Conservation (phyloP, 2,113 vertebrate species). For the Ceyx cyanopectus region DNA sequence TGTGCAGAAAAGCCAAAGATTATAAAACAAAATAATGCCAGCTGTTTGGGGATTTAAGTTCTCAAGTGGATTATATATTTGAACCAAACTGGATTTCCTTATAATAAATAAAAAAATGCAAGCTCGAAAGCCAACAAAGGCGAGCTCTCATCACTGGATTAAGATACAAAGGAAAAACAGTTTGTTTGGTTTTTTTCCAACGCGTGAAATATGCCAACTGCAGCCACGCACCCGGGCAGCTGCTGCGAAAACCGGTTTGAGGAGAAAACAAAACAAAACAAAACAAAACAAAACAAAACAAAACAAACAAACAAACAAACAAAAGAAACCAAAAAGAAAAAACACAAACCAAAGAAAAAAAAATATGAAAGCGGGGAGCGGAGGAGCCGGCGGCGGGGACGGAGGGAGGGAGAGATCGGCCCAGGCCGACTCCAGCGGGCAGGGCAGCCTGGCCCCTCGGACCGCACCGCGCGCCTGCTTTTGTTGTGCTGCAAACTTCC, state of each 20-base stretch:
- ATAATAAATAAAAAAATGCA: conserved; percentile 72
- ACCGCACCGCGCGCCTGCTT: not conserved
- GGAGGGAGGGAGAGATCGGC: not conserved
- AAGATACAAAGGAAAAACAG: conserved; percentile 67
- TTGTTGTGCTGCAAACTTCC: not conserved
- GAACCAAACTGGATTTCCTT: conserved; percentile 74
- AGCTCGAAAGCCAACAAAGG: conserved; percentile 57
- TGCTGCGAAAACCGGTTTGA: not conserved
- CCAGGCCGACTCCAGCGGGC: not conserved
- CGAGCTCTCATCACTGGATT: conserved; percentile 53
- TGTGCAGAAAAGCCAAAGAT: conserved; percentile 62
- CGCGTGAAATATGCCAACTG: conserved; percentile 45
- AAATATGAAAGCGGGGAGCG: not conserved
- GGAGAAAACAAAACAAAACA: not conserved
- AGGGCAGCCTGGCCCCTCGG: not conserved
- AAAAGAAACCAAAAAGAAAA: not conserved
- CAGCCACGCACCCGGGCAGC: conserved; percentile 27
- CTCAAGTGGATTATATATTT: conserved; percentile 73
- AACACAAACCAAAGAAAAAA: not conserved
- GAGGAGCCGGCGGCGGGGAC: not conserved
- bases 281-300: not conserved
- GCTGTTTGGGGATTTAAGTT: conserved; percentile 74
- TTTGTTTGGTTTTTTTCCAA: conserved; percentile 59
- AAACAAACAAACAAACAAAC: not conserved
- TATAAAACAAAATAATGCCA: conserved; percentile 75